phyloP scores from a whole-genome alignment of 2,797 vertebrate species.

The Dicrostonyx torquatus region DNA sequence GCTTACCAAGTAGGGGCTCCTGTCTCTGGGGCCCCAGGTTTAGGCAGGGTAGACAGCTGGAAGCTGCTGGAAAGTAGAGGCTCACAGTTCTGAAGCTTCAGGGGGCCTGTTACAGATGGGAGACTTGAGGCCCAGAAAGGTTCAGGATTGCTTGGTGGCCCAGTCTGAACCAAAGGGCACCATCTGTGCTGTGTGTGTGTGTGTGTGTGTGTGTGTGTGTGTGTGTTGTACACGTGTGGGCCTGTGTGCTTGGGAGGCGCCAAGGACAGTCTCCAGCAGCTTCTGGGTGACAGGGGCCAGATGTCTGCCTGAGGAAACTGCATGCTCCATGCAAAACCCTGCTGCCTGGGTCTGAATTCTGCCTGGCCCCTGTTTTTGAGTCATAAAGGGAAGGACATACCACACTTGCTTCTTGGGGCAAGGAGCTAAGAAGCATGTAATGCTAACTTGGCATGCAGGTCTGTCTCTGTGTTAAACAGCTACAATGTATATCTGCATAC shows the following conservation, averaged over 20 bases:
- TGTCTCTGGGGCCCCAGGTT: slow-evolving; percentile 9
- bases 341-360: not conserved
- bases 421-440: not conserved
- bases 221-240: not conserved
- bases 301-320: not conserved
- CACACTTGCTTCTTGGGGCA: not conserved
- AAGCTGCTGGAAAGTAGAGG: slow-evolving; percentile 4
- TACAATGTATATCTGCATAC: not conserved
- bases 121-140: not conserved
- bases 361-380: not conserved
- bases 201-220: not conserved
- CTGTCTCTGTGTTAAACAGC: not conserved
- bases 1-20: slow-evolving; percentile 28
- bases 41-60: slow-evolving; percentile 26
- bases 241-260: not conserved
- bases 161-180: not conserved
- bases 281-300: not conserved
- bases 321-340: not conserved
- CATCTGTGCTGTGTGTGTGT: not conserved
- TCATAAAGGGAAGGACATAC: not conserved
- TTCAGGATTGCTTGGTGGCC: not conserved
- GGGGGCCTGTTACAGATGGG: slow-evolving; percentile 18
- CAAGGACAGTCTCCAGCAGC: not conserved
- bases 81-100: slow-evolving; percentile 18
- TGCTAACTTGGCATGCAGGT: not conserved